phyloP scores from a whole-genome alignment of 2,888 invertebrate genomes.

The Tenthredo mesomela region DNA sequence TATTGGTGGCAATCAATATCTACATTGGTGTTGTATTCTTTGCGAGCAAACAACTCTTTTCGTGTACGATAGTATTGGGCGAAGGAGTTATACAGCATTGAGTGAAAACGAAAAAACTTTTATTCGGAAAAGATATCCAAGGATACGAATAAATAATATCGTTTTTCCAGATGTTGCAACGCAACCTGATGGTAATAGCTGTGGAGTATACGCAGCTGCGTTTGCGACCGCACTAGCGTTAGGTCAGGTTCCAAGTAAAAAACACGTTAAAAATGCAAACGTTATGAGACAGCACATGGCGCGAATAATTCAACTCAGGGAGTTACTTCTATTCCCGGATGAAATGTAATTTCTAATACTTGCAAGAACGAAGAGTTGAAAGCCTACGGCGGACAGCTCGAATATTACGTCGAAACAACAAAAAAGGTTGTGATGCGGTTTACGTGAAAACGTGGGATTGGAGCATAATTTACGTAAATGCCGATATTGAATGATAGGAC shows the following conservation, averaged over 20 bases:
- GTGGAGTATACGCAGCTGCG: constrained; percentile 58
- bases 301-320: constrained; percentile 23
- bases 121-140: constrained; percentile 55
- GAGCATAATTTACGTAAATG: not conserved
- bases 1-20: constrained; percentile 53
- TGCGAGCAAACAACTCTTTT: constrained; percentile 54
- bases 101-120: constrained; percentile 38
- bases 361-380: not conserved
- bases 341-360: constrained; percentile 4
- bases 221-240: constrained; percentile 57
- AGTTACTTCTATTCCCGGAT: constrained; percentile 52
- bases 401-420: not conserved
- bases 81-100: constrained; percentile 2
- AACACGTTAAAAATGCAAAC: constrained; percentile 51
- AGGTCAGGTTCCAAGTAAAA: constrained; percentile 52
- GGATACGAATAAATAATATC: not conserved
- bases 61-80: constrained; percentile 57
- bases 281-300: constrained; percentile 55
- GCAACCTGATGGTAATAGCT: constrained; percentile 55
- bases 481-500: not conserved
- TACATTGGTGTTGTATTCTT: constrained; percentile 58
- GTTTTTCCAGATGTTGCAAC: constrained; percentile 25
- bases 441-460: not conserved
- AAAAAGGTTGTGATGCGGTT: not conserved
- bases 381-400: not conserved